A percentile compares a stretch with the other conserved stretches of the same genome.
Conservation (phyloP, 2,888 invertebrate species). For the Timema cristinae region DNA sequence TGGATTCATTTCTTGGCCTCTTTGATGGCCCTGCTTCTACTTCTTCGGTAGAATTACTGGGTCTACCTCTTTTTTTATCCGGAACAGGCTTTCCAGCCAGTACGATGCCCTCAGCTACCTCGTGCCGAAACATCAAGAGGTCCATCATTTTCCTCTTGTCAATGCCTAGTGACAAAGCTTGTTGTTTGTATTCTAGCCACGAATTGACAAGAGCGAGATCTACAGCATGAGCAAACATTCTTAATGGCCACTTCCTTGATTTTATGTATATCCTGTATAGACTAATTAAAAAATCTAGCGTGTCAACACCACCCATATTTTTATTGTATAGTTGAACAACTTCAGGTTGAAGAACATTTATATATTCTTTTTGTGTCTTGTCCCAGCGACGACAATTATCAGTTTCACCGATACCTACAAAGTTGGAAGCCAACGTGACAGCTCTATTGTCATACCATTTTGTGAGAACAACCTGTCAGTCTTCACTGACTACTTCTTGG, state of each 20-base stretch:
- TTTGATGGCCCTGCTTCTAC: background rate
- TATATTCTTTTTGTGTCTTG: constrained; percentile 29
- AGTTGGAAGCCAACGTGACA: constrained; percentile 33
- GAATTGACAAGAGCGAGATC: constrained; percentile 30
- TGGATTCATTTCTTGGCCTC: constrained; percentile 1
- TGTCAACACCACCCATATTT: constrained; percentile 35
- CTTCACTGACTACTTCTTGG: constrained; percentile 21
- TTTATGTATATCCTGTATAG: constrained; percentile 29
- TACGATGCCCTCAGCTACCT: background rate
- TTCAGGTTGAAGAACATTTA: constrained; percentile 30
- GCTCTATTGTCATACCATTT: constrained; percentile 34
- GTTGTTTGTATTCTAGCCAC: constrained; percentile 28
- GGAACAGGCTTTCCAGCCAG: background rate
- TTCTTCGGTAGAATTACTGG: background rate
- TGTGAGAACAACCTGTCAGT: constrained; percentile 25
- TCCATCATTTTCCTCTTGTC: background rate
- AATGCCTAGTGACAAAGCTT: background rate
- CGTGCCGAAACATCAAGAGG: background rate
- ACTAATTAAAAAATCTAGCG: constrained; percentile 30
- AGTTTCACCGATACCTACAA: constrained; percentile 17
- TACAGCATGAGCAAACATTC: constrained; percentile 29
- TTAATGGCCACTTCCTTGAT: constrained; percentile 30
- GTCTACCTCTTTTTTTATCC: constrained; percentile 3
- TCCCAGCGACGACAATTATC: constrained; percentile 16
- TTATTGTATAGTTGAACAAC: constrained; percentile 32